Evolutionary conservation across 2,113 vertebrate species (phyloP).

Genomic region (Enhydra lutris): DNA sequence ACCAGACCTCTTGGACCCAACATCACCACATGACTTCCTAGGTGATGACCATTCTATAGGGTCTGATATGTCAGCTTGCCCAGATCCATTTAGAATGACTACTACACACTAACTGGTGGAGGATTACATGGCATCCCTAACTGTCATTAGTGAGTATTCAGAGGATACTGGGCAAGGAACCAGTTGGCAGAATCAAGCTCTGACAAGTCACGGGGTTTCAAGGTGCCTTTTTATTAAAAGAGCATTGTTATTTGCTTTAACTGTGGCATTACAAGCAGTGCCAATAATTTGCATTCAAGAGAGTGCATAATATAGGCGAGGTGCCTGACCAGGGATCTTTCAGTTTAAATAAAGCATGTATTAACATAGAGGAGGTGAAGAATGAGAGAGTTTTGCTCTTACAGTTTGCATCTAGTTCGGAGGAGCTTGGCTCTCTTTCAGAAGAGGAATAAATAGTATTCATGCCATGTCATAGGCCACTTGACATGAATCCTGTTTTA

Average conservation of each 20-base stretch:
- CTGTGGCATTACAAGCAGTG: not conserved
- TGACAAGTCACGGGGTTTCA: not conserved
- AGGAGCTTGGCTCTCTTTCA: not conserved
- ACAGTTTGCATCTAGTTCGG: not conserved
- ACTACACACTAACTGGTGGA: not conserved
- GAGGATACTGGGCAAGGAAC: not conserved
- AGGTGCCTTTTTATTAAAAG: not conserved
- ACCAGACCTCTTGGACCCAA: not conserved
- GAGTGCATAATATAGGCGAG: not conserved
- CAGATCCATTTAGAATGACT: not conserved
- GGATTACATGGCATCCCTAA: too few species aligned
- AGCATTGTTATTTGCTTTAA: not conserved
- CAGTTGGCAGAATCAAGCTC: not conserved
- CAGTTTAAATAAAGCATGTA: not conserved
- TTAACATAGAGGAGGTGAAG: not conserved
- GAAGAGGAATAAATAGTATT: not conserved
- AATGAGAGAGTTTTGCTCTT: not conserved
- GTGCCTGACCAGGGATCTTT: not conserved
- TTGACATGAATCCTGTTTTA: not conserved
- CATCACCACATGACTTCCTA: too few species aligned
- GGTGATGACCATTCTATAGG: not conserved
- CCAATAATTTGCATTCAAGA: not conserved
- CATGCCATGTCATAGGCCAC: not conserved
- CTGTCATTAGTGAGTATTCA: not conserved
- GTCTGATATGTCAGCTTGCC: not conserved